Conservation (phyloP, 2,797 vertebrate genomes). For the Micrastur ruficollis region DNA sequence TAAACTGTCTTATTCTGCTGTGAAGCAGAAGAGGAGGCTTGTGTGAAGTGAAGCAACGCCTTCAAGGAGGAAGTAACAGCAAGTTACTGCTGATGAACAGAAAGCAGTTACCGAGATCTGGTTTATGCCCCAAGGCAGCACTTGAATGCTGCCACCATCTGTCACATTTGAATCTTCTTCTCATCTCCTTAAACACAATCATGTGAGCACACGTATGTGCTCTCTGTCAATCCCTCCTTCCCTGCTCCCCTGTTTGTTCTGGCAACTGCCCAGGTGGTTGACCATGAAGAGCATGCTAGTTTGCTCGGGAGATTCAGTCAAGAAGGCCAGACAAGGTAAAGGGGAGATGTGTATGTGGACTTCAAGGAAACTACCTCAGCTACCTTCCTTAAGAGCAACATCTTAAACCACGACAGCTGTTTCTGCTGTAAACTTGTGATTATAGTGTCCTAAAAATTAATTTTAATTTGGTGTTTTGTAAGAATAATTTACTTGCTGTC, state of each 20-base stretch:
- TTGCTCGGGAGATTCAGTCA: background rate
- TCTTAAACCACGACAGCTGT: background rate
- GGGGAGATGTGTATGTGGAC: background rate
- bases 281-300: background rate
- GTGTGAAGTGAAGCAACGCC: background rate
- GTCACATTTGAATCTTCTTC: background rate
- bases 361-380: background rate
- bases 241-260: background rate
- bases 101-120: background rate
- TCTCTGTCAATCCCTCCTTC: background rate
- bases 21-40: background rate
- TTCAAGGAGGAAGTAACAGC: background rate
- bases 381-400: background rate
- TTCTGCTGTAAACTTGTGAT: background rate
- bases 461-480: background rate
- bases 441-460: background rate
- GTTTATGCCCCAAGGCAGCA: background rate
- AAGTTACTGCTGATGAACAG: background rate
- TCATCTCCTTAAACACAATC: background rate
- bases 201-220: accelerated
- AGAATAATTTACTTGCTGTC: background rate
- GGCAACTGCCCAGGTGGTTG: background rate
- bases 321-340: background rate
- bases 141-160: background rate
- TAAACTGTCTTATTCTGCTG: background rate